phyloP scores from a whole-genome alignment of 2,888 invertebrate genomes.

The Tetanocera ferruginea region DNA sequence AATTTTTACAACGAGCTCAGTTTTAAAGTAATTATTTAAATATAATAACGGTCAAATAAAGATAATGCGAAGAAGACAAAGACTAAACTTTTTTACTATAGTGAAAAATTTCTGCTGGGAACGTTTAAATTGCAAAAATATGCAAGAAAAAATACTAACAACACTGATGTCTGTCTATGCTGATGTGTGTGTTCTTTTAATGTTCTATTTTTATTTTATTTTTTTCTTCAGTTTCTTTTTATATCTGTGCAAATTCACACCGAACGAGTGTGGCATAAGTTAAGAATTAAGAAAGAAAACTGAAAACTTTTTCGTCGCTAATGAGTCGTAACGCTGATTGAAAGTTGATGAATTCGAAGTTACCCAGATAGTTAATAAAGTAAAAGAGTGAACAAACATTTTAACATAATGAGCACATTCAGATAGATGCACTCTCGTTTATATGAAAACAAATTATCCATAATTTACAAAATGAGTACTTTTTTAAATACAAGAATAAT shows the following conservation, averaged over 20 bases:
- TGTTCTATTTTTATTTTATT: too few relatives aligned
- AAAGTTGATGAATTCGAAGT: background rate
- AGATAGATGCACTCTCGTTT: background rate
- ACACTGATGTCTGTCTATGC: background rate
- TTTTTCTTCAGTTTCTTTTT: too few relatives aligned
- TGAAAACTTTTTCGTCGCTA: background rate
- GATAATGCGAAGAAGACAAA: too few relatives aligned
- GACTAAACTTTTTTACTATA: too few relatives aligned
- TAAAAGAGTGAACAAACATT: background rate
- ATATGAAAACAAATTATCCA: background rate
- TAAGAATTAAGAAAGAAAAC: background rate
- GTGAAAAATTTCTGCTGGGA: background rate
- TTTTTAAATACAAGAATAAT: too few relatives aligned
- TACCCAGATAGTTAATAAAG: background rate
- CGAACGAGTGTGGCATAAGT: background rate
- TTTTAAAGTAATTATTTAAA: too few relatives aligned
- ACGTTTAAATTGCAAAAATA: background rate
- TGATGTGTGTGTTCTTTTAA: background rate
- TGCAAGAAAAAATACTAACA: background rate
- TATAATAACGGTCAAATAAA: too few relatives aligned
- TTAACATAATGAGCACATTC: background rate
- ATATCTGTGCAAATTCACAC: too few relatives aligned
- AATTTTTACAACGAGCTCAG: too few relatives aligned
- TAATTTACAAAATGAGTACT: too few relatives aligned
- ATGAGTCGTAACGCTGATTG: constrained; percentile 1